Evolutionary conservation across 2,888 invertebrate genomes (phyloP), one percentile per base, ranked within the genome.

Genomic region (Metellina segmentata): DNA sequence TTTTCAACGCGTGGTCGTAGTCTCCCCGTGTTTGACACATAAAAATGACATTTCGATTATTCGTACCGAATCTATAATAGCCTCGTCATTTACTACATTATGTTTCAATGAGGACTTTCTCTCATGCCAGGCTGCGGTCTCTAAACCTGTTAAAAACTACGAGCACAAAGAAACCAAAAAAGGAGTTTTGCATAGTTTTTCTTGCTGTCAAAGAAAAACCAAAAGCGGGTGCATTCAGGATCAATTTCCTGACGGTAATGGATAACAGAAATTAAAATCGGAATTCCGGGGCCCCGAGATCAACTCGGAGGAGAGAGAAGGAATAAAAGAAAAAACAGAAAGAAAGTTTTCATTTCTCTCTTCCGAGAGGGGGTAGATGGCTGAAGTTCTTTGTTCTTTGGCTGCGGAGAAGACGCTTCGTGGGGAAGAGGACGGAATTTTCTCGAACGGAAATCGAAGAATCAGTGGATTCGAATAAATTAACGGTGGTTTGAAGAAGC

Each of bases 381-480:
- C 49, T 69, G 51, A 20, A 81, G 13, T 89, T 89, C 89, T 89
- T 89, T 89, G 89, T 89, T 88, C 88, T 81, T 52, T 5, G 85
- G 48, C n/a, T 69, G 19, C 51, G 82, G n/a, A n/a, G n/a, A 49
- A 52, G 53, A 72, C 53, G 72, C 71, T 48, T 13, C 61, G 53
- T 74, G 61, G 49, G 19, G 72, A 48, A 52, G 71, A 71, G 48
- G 70, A 74, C 81, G 49, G 69, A 70, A 82, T 89, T 89, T 81
- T 77, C 49, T 82, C 70, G n/a, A 89, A 77, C 82, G 89, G 81
- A 82, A 89, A 82, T 89, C 89, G 89, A 89, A 89, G 89, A 82
- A 89, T 82, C 89, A 82, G 77, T 82, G 77, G 69, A 82, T 89
- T 82, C 89, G 89, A 89, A 89, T 89, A 89, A 89, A 89, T 89